Conservation (phyloP, 2,113 vertebrate species). For the Perca fluviatilis region DNA sequence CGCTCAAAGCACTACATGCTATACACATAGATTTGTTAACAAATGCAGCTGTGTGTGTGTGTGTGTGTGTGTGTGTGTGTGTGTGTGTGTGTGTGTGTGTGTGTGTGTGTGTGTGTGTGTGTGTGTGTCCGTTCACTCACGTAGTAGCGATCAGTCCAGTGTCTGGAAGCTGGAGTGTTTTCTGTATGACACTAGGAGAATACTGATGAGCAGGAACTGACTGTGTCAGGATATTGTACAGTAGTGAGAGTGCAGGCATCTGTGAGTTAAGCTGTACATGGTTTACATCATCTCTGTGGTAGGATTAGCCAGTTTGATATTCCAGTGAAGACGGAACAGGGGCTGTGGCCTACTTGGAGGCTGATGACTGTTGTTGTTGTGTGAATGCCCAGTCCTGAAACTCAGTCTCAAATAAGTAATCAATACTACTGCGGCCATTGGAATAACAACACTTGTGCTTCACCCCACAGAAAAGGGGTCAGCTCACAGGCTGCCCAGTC, state of each 20-base stretch:
- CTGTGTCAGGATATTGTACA: conserved; percentile 16
- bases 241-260: background rate
- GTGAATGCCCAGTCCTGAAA: background rate
- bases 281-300: conserved; percentile 22
- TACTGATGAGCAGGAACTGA: conserved; percentile 37
- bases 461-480: conserved; percentile 37
- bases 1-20: background rate
- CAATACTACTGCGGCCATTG: conserved; percentile 36
- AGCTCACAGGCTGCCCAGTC: conserved; percentile 5
- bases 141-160: background rate
- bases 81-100: background rate
- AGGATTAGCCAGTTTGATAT: conserved; percentile 1
- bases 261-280: conserved; percentile 8
- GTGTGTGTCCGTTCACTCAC: conserved; percentile 6
- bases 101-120: background rate
- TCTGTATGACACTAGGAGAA: conserved; percentile 33
- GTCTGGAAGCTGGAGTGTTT: conserved; percentile 17
- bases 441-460: conserved; percentile 36
- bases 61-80: no score
- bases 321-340: background rate
- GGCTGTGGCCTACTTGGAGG: conserved; percentile 27
- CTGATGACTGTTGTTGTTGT: background rate
- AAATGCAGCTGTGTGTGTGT: background rate
- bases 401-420: conserved; percentile 42
- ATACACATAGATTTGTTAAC: background rate